phyloP scores from a whole-genome alignment of 2,113 vertebrate genomes.

The Myocastor coypus region DNA sequence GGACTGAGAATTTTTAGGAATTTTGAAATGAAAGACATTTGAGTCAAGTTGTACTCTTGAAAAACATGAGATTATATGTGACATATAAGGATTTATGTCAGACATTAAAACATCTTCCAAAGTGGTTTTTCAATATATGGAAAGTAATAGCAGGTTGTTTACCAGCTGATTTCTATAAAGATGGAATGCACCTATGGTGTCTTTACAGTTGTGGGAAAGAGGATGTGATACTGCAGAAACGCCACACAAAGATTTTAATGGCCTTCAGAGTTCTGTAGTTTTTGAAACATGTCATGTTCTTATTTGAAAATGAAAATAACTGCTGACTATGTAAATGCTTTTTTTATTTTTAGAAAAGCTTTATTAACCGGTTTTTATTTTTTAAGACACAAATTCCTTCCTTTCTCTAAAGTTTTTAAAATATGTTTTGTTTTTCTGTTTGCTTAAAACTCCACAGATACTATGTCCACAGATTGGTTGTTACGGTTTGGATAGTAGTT shows the following conservation, averaged over 20 bases:
- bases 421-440: background rate
- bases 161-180: background rate
- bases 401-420: background rate
- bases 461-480: background rate
- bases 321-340: background rate
- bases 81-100: background rate
- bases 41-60: background rate
- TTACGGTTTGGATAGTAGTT: too few species aligned
- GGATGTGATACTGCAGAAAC: background rate
- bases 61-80: background rate
- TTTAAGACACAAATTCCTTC: background rate
- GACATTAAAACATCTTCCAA: slow-evolving; percentile 3
- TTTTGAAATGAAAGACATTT: background rate
- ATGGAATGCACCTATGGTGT: background rate
- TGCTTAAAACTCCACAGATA: background rate
- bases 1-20: background rate
- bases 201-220: background rate
- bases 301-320: slow-evolving; percentile 25
- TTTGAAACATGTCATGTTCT: background rate
- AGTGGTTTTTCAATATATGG: background rate
- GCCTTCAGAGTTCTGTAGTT: background rate
- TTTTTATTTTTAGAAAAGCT: background rate
- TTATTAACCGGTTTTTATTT: background rate
- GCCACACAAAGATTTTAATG: background rate
- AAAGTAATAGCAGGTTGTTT: slow-evolving; percentile 5